Evolutionary conservation across 2,113 vertebrate genomes (phyloP), one percentile per base, ranked within the genome.

Genomic region (Scolopax mira): DNA sequence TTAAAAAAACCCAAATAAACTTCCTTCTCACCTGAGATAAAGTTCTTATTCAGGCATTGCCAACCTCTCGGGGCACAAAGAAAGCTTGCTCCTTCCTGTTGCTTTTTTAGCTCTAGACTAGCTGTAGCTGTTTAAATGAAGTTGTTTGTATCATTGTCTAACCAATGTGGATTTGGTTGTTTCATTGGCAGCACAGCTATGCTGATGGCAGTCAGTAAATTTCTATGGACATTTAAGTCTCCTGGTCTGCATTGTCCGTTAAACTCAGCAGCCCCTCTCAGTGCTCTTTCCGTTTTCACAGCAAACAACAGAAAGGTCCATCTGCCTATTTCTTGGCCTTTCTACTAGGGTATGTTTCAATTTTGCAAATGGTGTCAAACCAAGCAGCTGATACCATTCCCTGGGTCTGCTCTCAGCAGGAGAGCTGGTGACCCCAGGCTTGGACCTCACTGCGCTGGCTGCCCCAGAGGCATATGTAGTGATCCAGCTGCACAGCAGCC

Each of bases 391-490:
- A 10, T 41, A 22, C 10, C 22, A 23, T 69, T 89, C 18, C 25
- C 35, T 19, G 28, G n/a, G 37, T 41, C 58, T 69, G 39, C 9
- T 64, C 7, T 72, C n/a, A 57, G 57, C 17, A 57, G 44, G 35
- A 41, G 12, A 65, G 19, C 30, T 1, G 2, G 12, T 28, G 46
- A 48, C 19, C 55, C 46, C 70, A 42, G 70, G 18, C 51, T 60
- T 6, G 6, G 41, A 25, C 5, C 30, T 52, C 41, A 25, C 27
- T 66, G n/a, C 51, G 9, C 12, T 10, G 31, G 60, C 55, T 88
- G 55, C 24, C 58, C 58, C 41, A 35, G 28, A 57, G 37, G 16
- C 1, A 3, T 17, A 33, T 0, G 3, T 1, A 25, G 60, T 28
- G 37, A 67, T 49, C 15, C 67, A 67, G 14, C 30, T 35, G 80